Evolutionary conservation across 37 sponge, comb jelly and placozoan species (phyloP).

Genomic region (Trichoplax adhaerens): DNA sequence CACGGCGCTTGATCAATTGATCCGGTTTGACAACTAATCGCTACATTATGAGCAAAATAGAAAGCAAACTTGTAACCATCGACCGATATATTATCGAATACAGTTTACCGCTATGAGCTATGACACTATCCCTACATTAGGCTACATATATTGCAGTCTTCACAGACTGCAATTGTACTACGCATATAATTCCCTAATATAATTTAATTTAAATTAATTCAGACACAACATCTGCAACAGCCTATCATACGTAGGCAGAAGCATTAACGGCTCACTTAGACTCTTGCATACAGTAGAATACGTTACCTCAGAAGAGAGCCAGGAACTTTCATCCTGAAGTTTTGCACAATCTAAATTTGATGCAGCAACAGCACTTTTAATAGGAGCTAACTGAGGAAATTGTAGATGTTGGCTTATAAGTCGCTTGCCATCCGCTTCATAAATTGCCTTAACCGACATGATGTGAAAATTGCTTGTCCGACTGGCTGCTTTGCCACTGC

Average conservation of each 20-base stretch:
- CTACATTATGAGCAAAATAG: constrained; percentile 7
- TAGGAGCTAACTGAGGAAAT: too few species aligned
- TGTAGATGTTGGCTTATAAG: constrained; percentile 29
- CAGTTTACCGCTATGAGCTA: neutral
- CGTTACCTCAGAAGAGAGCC: constrained; percentile 40
- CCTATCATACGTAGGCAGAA: too few species aligned
- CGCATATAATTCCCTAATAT: too few species aligned
- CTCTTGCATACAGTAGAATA: too few species aligned
- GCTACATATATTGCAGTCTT: too few species aligned
- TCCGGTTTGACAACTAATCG: constrained; percentile 79
- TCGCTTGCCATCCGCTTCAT: constrained; percentile 64
- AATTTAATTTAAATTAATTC: too few species aligned
- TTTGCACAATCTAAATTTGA: constrained; percentile 12
- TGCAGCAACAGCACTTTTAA: constrained; percentile 5
- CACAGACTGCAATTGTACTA: too few species aligned
- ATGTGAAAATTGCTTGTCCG: too few species aligned
- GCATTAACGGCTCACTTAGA: too few species aligned
- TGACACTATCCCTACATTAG: neutral
- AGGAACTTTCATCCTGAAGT: constrained; percentile 21
- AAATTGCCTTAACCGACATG: constrained; percentile 68
- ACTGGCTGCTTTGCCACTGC: too few species aligned
- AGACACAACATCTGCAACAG: too few species aligned
- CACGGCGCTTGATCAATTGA: constrained; percentile 85
- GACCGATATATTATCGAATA: neutral
- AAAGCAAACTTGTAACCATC: neutral